phyloP scores from a whole-genome alignment of 2,797 vertebrate genomes.

The Anomalospiza imberbis region DNA sequence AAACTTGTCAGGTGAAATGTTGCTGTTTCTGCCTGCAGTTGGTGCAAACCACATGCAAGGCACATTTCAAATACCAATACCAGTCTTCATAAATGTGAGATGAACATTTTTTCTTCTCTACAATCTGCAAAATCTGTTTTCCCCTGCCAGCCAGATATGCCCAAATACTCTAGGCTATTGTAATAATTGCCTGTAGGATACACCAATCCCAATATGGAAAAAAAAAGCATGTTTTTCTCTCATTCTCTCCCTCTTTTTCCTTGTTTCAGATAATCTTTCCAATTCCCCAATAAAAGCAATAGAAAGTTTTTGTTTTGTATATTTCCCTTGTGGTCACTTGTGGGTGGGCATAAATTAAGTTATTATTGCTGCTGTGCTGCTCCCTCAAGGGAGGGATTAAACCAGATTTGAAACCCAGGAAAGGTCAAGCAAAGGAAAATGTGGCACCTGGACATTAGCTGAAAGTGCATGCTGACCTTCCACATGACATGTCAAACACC shows the following conservation, averaged over 20 bases:
- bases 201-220: background rate
- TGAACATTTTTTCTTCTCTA: background rate
- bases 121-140: background rate
- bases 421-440: conserved; percentile 37
- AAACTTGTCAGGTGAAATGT: background rate
- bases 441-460: conserved; percentile 7
- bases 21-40: background rate
- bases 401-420: background rate
- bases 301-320: background rate
- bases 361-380: conserved; percentile 5
- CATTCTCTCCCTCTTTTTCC: background rate
- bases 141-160: background rate
- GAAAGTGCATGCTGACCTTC: conserved; percentile 10
- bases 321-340: background rate
- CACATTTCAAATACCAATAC: background rate
- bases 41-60: background rate
- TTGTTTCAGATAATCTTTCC: background rate
- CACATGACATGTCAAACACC: background rate
- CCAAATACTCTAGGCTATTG: background rate
- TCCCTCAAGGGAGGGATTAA: conserved; percentile 34
- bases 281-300: background rate
- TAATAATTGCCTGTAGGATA: background rate
- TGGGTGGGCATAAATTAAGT: conserved; percentile 48
- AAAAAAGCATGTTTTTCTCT: background rate
- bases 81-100: background rate